These are phyloP conservation scores for Napeogenes sylphis DNA, from an alignment of 2,888 invertebrate species.

Conservation along the genomic window DNA sequence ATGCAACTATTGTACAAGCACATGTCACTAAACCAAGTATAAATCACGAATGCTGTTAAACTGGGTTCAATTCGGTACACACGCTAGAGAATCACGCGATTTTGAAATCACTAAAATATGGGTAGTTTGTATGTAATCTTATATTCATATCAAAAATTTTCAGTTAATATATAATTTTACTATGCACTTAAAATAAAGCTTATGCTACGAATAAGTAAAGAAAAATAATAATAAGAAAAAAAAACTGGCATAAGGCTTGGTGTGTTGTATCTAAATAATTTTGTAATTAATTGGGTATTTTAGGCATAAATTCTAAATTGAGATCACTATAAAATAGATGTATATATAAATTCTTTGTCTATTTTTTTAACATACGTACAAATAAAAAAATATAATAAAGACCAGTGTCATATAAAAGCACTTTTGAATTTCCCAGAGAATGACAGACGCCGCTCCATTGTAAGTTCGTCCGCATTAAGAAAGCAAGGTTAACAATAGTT, in stretches of 20 bases:
- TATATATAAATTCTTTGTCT: neutral
- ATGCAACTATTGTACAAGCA: neutral
- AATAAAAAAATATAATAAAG: constrained; percentile 10
- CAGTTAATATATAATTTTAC: neutral
- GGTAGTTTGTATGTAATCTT: constrained; percentile 1
- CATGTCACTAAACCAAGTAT: constrained; percentile 9
- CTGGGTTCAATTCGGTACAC: constrained; percentile 22
- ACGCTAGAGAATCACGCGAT: constrained; percentile 22
- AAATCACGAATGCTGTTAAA: constrained; percentile 13
- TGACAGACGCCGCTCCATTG: constrained; percentile 19
- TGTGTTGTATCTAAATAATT: too few species aligned
- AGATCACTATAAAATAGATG: too few species aligned
- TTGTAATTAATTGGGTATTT: too few species aligned
- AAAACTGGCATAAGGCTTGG: too few species aligned
- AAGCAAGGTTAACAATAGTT: constrained; percentile 7
- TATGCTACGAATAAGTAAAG: too few species aligned
- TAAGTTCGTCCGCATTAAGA: constrained; percentile 15
- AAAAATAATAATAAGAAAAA: too few species aligned
- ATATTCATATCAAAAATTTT: neutral
- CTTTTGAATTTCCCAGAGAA: constrained; percentile 22
- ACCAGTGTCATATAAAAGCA: constrained; percentile 17
- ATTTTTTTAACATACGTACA: neutral
- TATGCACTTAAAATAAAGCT: too few species aligned
- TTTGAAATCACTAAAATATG: constrained; percentile 2
- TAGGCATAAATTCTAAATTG: too few species aligned